These are phyloP conservation scores for Aplysina aerophoba DNA, from an alignment of 37 sponge, comb jelly and placozoan species.

Conservation along the genomic window DNA sequence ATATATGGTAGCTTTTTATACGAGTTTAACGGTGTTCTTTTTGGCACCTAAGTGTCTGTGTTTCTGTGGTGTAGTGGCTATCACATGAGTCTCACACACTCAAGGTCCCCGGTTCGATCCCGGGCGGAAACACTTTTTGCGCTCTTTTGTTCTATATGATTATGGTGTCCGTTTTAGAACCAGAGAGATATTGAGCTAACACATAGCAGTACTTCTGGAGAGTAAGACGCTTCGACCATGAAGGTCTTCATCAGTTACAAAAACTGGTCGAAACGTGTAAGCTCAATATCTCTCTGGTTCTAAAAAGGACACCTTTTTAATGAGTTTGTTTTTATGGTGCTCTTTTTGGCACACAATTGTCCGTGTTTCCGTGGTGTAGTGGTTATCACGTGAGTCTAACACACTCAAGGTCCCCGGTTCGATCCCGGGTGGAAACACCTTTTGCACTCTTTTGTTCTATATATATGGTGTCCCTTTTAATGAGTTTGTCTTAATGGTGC, in stretches of 20 bases:
- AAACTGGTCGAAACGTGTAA: too few relatives aligned
- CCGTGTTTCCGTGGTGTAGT: slow-evolving; percentile 38
- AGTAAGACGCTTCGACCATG: too few relatives aligned
- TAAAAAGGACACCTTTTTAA: too few relatives aligned
- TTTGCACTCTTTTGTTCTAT: too few relatives aligned
- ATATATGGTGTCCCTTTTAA: not conserved
- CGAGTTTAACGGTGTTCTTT: not conserved
- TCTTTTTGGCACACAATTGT: not conserved
- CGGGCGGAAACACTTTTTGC: slow-evolving; percentile 37
- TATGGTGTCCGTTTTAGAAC: too few relatives aligned
- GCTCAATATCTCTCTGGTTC: too few relatives aligned
- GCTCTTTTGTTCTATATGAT: not conserved
- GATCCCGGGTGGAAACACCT: slow-evolving; percentile 33
- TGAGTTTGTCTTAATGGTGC: not conserved
- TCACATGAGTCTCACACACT: slow-evolving; percentile 36
- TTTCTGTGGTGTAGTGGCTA: slow-evolving; percentile 39
- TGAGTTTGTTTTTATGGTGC: slow-evolving; percentile 8
- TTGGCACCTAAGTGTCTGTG: not conserved
- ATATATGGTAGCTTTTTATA: not conserved
- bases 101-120: slow-evolving; percentile 43
- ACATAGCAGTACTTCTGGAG: too few relatives aligned
- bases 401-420: slow-evolving; percentile 41
- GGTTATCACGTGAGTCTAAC: slow-evolving; percentile 29
- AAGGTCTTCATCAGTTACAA: too few relatives aligned
- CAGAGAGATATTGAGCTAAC: too few relatives aligned